A percentile compares a stretch with the other conserved stretches of the same genome.
Evolutionary conservation across 92 coral and sea anemone genomes (phyloP).

Genomic region (Porites lobata): DNA sequence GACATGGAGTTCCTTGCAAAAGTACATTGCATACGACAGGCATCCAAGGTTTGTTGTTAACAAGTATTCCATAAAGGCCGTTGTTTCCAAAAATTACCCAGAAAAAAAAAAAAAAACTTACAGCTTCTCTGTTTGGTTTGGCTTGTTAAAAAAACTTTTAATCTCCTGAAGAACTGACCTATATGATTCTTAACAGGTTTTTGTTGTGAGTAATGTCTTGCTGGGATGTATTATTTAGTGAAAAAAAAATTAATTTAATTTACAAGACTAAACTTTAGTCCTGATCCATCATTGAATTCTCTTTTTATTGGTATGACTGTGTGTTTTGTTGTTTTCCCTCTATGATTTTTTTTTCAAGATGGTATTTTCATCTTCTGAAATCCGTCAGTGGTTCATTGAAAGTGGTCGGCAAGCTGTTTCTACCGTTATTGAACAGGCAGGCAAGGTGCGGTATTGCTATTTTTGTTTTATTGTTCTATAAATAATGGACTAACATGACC

Average conservation of each 20-base stretch:
- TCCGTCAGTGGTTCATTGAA: constrained; percentile 73
- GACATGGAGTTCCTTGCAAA: constrained; percentile 98
- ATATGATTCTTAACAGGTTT: no score
- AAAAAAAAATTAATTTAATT: no score
- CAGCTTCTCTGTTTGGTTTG: neutral
- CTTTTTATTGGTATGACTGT: neutral
- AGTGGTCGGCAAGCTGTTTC: constrained; percentile 80
- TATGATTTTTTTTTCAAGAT: constrained; percentile 28
- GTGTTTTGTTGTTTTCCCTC: neutral
- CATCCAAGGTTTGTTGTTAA: constrained; percentile 80
- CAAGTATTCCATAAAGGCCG: neutral
- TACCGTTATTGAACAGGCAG: constrained; percentile 80
- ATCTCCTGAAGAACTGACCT: no score
- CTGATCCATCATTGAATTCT: neutral
- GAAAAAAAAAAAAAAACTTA: neutral
- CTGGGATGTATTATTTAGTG: neutral
- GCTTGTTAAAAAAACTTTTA: no score
- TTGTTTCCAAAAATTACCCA: neutral
- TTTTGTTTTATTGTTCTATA: no score
- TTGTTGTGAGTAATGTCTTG: neutral
- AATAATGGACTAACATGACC: neutral
- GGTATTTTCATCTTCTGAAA: constrained; percentile 72
- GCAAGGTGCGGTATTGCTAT: constrained; percentile 71
- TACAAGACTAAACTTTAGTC: neutral
- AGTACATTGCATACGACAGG: constrained; percentile 93